Percentiles rank a stretch among this genome's conserved stretches.
Conservation (phyloP, 2,888 invertebrate genomes). For the Cryptops parisi region DNA sequence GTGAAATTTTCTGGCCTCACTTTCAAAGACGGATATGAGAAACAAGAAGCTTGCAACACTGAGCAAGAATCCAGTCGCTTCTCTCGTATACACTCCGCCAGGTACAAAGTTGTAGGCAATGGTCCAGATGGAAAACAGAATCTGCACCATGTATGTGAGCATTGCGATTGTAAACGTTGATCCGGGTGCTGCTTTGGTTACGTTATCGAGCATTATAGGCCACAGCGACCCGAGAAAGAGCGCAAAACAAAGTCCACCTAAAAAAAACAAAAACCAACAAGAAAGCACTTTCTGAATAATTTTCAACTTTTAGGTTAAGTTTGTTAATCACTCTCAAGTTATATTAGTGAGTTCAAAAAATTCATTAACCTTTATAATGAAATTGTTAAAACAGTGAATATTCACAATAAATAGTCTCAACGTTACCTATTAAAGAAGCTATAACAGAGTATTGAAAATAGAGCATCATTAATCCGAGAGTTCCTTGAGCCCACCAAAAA, state of each 20-base stretch:
- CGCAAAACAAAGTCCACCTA: slow-evolving; percentile 29
- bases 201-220: slow-evolving; percentile 27
- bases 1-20: too few relatives aligned
- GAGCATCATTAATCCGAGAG: too few relatives aligned
- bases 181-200: slow-evolving; percentile 26
- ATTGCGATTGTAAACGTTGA: slow-evolving; percentile 26
- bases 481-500: too few relatives aligned
- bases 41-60: too few relatives aligned
- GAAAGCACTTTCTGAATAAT: background rate
- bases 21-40: too few relatives aligned
- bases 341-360: background rate
- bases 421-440: too few relatives aligned
- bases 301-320: too few relatives aligned
- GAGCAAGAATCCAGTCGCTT: slow-evolving; percentile 30
- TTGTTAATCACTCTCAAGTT: too few relatives aligned
- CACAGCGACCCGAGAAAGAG: slow-evolving; percentile 29
- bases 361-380: background rate
- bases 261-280: slow-evolving; percentile 8
- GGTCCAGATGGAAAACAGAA: slow-evolving; percentile 33
- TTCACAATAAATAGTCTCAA: too few relatives aligned
- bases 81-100: slow-evolving; percentile 32
- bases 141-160: slow-evolving; percentile 27
- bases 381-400: background rate
- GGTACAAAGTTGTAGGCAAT: slow-evolving; percentile 35
- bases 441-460: too few relatives aligned